A percentile compares a stretch with the other conserved stretches of the same genome.
Conservation (phyloP, 1,140 invertebrate species). For the Sycophila sp. region DNA sequence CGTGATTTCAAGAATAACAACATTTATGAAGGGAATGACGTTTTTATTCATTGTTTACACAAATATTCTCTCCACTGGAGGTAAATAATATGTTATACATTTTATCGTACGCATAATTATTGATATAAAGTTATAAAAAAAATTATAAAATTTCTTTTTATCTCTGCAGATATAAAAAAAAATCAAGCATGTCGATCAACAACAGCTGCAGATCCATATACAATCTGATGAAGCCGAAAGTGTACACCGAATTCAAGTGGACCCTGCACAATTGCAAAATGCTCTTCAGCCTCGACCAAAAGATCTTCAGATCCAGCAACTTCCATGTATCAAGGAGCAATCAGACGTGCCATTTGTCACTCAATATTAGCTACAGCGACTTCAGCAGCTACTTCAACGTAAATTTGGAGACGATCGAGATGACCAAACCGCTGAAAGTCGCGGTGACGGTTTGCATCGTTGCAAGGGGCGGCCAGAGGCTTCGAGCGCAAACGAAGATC, state of each 20-base stretch:
- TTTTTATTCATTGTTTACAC: too few species aligned
- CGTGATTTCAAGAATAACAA: too few species aligned
- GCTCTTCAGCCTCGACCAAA: background rate
- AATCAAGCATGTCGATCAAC: too few species aligned
- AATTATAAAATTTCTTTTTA: too few species aligned
- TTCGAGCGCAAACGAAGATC: background rate
- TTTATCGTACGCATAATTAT: too few species aligned
- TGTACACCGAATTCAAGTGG: background rate
- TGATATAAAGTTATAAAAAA: too few species aligned
- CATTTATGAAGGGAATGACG: too few species aligned
- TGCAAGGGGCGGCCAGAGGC: background rate
- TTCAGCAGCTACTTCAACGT: background rate
- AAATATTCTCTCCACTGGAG: too few species aligned
- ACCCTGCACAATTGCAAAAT: background rate
- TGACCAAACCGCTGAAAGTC: background rate
- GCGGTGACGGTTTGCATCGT: background rate
- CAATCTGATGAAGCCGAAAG: background rate
- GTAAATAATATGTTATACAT: too few species aligned
- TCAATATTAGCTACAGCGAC: background rate
- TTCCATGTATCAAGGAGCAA: background rate
- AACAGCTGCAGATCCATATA: too few species aligned
- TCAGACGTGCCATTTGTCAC: background rate
- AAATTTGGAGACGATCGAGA: background rate
- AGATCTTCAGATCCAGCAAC: background rate
- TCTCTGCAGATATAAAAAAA: too few species aligned